A percentile compares a stretch with the other conserved stretches of the same genome.
Conservation (phyloP, 2,888 invertebrate species). For the Pristionchus mayeri region DNA sequence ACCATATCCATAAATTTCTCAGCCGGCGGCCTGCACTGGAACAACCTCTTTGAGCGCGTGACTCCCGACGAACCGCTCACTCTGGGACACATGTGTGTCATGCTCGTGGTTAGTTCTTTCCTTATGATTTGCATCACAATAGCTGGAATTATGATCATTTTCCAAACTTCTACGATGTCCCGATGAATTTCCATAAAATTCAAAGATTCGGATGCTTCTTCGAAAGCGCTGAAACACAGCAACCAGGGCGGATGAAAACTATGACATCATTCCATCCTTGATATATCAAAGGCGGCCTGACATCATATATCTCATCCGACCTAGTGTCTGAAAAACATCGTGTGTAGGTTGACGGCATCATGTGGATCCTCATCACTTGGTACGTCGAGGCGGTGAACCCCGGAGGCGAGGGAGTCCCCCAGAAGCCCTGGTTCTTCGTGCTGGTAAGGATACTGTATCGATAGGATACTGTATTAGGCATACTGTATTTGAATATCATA, state of each 20-base stretch:
- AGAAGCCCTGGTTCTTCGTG: conserved; percentile 86
- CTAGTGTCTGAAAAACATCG: no score
- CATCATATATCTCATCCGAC: no score
- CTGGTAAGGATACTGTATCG: conserved; percentile 78
- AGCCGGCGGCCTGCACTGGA: conserved; percentile 68
- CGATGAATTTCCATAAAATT: no score
- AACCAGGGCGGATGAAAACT: no score
- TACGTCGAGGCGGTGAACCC: conserved; percentile 91
- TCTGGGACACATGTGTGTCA: conserved; percentile 63
- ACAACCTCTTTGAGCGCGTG: conserved; percentile 55
- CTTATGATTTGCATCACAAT: no score
- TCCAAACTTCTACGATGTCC: no score
- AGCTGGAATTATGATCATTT: no score
- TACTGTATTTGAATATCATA: no score
- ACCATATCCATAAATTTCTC: conserved; percentile 23
- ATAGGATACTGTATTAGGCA: background rate
- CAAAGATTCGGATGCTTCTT: no score
- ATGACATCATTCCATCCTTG: no score
- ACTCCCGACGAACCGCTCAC: conserved; percentile 67
- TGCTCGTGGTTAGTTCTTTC: conserved; percentile 54
- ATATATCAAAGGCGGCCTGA: no score
- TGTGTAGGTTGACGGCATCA: conserved; percentile 61
- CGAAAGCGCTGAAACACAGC: no score
- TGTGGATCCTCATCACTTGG: conserved; percentile 86
- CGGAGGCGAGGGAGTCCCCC: conserved; percentile 87